These are phyloP conservation scores for Mus pahari DNA, from an alignment of 2,113 vertebrate genomes.

Conservation along the genomic window DNA sequence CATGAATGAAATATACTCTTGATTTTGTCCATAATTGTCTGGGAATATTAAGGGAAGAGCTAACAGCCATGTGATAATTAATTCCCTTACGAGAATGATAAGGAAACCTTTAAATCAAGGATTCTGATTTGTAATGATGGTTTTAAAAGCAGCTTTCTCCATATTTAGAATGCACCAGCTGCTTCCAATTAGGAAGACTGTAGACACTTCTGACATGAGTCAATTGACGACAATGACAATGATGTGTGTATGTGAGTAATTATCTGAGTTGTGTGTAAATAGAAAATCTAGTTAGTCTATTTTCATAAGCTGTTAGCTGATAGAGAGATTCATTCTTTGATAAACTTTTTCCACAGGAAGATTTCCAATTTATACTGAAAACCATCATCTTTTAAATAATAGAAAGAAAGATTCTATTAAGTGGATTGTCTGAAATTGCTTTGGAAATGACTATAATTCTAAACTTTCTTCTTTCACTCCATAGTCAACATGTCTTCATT, in stretches of 20 bases:
- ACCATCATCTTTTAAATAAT: constrained; percentile 26
- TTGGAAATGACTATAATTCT: neutral
- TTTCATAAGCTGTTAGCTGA: neutral
- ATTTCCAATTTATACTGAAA: neutral
- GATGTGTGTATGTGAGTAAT: neutral
- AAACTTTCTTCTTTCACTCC: constrained; percentile 32
- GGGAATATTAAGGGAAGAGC: constrained; percentile 63
- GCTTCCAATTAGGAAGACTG: constrained; percentile 60
- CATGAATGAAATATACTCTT: constrained; percentile 74
- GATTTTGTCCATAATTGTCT: constrained; percentile 73
- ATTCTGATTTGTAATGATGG: constrained; percentile 58
- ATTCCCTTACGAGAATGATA: constrained; percentile 48
- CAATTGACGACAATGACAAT: constrained; percentile 8
- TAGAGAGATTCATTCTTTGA: neutral
- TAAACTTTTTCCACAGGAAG: neutral
- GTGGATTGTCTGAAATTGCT: neutral
- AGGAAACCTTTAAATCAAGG: constrained; percentile 61
- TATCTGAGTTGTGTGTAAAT: constrained; percentile 10
- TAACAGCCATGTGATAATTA: constrained; percentile 62
- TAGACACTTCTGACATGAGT: constrained; percentile 11
- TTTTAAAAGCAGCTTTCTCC: neutral
- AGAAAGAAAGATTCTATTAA: neutral
- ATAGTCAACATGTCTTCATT: neutral
- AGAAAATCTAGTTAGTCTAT: constrained; percentile 51
- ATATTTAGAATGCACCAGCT: constrained; percentile 64